Evolutionary conservation across 2,797 vertebrate species (phyloP).

Genomic region (Sorex maritimensis): DNA sequence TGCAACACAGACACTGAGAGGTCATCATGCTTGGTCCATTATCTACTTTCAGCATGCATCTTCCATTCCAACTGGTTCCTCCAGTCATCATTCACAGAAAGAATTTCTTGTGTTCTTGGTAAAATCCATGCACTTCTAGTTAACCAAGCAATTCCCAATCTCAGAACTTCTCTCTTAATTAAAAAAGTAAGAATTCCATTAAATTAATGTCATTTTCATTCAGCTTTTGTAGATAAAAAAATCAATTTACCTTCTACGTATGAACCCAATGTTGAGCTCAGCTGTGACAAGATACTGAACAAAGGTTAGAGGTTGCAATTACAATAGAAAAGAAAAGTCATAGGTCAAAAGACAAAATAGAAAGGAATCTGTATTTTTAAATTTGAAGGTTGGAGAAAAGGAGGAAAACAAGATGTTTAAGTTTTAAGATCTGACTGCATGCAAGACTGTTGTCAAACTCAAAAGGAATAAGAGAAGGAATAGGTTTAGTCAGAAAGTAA

Average conservation of each 20-base stretch:
- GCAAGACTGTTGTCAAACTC: neutral
- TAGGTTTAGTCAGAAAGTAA: neutral
- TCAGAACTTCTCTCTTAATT: slow-evolving; percentile 7
- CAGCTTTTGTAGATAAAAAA: neutral
- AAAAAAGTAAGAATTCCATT: slow-evolving; percentile 1
- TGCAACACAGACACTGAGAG: too few relatives aligned
- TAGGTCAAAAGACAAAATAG: neutral
- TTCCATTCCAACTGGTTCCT: too few relatives aligned
- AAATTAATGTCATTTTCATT: neutral
- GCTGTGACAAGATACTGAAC: neutral
- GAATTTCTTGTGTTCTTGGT: neutral
- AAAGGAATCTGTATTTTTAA: neutral
- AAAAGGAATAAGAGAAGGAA: neutral
- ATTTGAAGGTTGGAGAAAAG: neutral
- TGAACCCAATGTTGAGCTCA: neutral
- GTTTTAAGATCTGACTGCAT: neutral
- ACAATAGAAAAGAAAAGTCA: neutral
- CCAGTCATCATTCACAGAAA: too few relatives aligned
- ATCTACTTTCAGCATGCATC: too few relatives aligned
- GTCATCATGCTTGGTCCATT: too few relatives aligned
- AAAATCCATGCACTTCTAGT: neutral
- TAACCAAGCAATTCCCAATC: neutral
- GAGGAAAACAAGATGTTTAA: neutral
- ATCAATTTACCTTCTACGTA: neutral
- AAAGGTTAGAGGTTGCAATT: neutral